Base-by-base conservation (phyloP, 2,888 invertebrate species). In the Electrophaes corylata region DNA sequence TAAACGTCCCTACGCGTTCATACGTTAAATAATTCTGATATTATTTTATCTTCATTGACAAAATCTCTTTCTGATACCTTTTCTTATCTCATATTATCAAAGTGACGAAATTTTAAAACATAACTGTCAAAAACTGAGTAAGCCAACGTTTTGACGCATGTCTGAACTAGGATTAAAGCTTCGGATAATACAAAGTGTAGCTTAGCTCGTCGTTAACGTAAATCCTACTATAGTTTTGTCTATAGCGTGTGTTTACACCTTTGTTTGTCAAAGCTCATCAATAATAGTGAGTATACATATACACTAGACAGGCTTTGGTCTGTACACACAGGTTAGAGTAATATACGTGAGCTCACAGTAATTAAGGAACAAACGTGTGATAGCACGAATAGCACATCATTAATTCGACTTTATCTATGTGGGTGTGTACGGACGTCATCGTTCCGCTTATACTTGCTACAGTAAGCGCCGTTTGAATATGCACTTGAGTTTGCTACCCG, bases 341-440 rank as follows among this genome's bases (percentile, higher is more conserved):
- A 41, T 26, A 46, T 23, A 44, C 45, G 35, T 45, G 48, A 52
- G 47, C 31, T 3, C 40, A 40, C 48, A 50, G 37, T 46, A 64
- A 66, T 63, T 69, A 52, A 57, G 64, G 62, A 65, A 57, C 51
- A 52, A 62, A 57, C 47, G 70, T 58, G 56, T 52, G 55, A 62
- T 64, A 64, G 53, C 62, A 58, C 60, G 54, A 66, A 61, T 49
- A 49, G 54, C 66, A 69, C 63, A 67, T 69, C 69, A 72, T 73
- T 74, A 73, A 70, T 72, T 72, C 69, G 53, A 67, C 67, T 66
- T 76, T 79, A 81, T 79, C 79, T 64, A 39, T 70, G 81, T 79
- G 84, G 84, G 83, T 74, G 84, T 84, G 83, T 80, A 72, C 68
- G 57, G 51, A 77, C 81, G 83, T 82, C 80, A 83, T 61, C 63